Percentiles rank a stretch among this genome's conserved stretches.
phyloP scores from a whole-genome alignment of 2,888 invertebrate genomes.

The Resseliella maxima region DNA sequence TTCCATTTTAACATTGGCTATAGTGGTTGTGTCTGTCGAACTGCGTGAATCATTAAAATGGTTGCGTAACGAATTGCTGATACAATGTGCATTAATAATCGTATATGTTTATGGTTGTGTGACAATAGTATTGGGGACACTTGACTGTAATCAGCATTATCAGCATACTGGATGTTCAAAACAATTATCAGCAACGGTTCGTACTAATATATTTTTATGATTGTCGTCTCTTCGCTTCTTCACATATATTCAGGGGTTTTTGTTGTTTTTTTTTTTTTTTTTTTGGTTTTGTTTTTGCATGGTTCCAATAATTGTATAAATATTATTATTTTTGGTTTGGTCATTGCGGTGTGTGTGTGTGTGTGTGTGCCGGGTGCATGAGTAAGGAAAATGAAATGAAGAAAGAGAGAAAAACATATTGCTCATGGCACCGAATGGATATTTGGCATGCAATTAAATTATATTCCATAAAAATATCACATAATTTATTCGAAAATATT shows the following conservation, averaged over 20 bases:
- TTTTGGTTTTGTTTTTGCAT: not conserved
- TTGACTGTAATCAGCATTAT: not conserved
- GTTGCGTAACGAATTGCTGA: conserved; percentile 49
- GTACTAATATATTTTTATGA: conserved; percentile 42
- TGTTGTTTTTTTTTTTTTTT: not conserved
- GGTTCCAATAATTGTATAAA: not conserved
- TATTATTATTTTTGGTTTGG: not conserved
- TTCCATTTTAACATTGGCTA: not conserved
- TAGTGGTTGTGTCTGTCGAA: not conserved
- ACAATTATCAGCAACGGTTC: conserved; percentile 53
- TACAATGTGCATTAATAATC: conserved; percentile 52
- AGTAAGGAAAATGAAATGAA: not conserved
- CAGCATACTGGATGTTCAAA: not conserved
- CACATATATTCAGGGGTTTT: not conserved
- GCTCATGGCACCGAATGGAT: not conserved
- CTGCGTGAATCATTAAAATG: conserved; percentile 51
- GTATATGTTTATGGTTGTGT: conserved; percentile 42
- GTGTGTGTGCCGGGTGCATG: too few relatives aligned
- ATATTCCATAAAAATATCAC: not conserved
- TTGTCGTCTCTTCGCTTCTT: not conserved
- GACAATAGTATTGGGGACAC: not conserved
- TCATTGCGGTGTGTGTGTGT: too few relatives aligned
- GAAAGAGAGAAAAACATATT: not conserved
- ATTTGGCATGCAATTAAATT: conserved; percentile 33
- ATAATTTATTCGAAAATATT: not conserved